Evolutionary conservation across 1,140 invertebrate species (phyloP).

Genomic region (Papilio glaucus): DNA sequence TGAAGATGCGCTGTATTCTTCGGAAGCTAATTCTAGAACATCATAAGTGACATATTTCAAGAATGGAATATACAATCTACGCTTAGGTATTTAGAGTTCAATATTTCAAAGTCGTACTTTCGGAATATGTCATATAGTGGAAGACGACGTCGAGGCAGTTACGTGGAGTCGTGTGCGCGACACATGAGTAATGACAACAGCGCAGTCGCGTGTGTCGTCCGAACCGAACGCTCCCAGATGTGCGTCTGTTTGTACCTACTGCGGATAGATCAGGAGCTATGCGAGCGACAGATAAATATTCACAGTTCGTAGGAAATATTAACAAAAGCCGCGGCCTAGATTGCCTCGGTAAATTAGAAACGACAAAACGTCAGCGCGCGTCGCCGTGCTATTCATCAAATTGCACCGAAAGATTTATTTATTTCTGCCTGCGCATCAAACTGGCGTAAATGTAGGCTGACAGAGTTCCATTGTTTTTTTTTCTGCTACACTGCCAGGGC

Average conservation of each 20-base stretch:
- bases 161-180: constrained; percentile 76
- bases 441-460: constrained; percentile 34
- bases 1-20: constrained; percentile 69
- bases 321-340: constrained; percentile 45
- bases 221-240: constrained; percentile 72
- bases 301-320: constrained; percentile 49
- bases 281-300: constrained; percentile 62
- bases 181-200: constrained; percentile 82
- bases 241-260: constrained; percentile 59
- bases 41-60: constrained; percentile 43
- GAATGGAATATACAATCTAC: constrained; percentile 53
- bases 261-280: constrained; percentile 67
- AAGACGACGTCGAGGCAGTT: constrained; percentile 56
- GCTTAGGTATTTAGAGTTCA: constrained; percentile 56
- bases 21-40: constrained; percentile 48
- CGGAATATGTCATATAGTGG: constrained; percentile 62
- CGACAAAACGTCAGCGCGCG: constrained; percentile 38
- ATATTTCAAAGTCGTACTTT: constrained; percentile 46
- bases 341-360: constrained; percentile 46
- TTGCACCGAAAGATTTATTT: constrained; percentile 38
- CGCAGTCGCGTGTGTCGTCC: constrained; percentile 71
- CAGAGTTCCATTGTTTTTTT: constrained; percentile 36
- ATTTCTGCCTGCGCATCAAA: constrained; percentile 36
- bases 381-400: constrained; percentile 39
- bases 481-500: constrained; percentile 5